Percentiles rank a stretch among this genome's conserved stretches.
phyloP scores from a whole-genome alignment of 1,140 invertebrate genomes.

The Zaprionus ornatus region DNA sequence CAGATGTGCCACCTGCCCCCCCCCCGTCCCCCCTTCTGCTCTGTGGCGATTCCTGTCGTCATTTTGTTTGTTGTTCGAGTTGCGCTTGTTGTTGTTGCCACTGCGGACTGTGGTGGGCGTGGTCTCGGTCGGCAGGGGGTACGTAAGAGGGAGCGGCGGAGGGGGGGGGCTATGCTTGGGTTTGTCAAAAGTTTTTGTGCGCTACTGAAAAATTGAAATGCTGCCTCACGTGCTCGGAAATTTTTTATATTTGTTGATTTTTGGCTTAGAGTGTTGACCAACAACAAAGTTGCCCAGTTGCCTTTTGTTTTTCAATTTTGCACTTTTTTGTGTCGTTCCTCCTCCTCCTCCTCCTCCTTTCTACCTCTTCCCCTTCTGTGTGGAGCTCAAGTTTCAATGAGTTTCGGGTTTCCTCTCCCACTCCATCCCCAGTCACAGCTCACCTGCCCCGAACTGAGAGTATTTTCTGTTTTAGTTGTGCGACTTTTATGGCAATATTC shows the following conservation, averaged over 20 bases:
- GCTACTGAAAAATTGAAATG: conserved; percentile 79
- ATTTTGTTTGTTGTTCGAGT: conserved; percentile 43
- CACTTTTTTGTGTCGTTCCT: conserved; percentile 35
- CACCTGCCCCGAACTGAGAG: background rate
- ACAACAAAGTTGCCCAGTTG: conserved; percentile 75
- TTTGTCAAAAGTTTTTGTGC: conserved; percentile 68
- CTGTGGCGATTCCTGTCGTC: conserved; percentile 58
- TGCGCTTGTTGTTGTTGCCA: conserved; percentile 19
- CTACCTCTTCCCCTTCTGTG: background rate
- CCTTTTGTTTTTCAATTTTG: conserved; percentile 79
- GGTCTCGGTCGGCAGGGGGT: conserved; percentile 33
- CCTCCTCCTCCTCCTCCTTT: background rate
- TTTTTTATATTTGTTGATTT: conserved; percentile 82
- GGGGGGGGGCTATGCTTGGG: background rate
- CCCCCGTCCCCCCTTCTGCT: conserved; percentile 19
- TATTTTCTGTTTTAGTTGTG: conserved; percentile 41
- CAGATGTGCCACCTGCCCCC: conserved; percentile 19
- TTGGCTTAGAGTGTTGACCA: conserved; percentile 82
- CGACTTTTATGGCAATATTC: conserved; percentile 48
- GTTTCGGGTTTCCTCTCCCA: conserved; percentile 13
- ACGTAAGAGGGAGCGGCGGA: background rate
- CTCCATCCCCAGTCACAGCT: background rate
- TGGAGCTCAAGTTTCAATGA: conserved; percentile 56
- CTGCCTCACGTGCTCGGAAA: conserved; percentile 74
- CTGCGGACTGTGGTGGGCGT: conserved; percentile 19